A percentile compares a stretch with the other conserved stretches of the same genome.
Conservation (phyloP, 2,797 vertebrate genomes). For the Phrynocephalus forsythii region DNA sequence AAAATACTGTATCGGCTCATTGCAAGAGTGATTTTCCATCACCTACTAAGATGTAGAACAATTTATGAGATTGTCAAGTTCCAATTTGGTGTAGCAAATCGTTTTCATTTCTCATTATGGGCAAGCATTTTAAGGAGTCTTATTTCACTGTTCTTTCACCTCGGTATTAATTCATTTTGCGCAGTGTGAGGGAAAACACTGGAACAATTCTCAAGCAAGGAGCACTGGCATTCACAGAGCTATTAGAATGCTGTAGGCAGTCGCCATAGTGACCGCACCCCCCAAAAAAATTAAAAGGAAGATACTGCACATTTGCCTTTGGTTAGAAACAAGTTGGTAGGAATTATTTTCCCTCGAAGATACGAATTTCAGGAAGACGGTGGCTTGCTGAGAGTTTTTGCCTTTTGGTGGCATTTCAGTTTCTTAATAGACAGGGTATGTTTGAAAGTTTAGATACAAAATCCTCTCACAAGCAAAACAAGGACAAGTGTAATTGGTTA, state of each 20-base stretch:
- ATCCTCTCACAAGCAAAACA: constrained; percentile 2
- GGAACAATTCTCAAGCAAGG: constrained; percentile 31
- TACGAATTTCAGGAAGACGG: constrained; percentile 25
- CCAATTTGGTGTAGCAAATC: constrained; percentile 54
- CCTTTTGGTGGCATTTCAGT: background rate
- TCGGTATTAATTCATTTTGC: constrained; percentile 59
- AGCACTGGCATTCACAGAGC: constrained; percentile 18
- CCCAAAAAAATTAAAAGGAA: constrained; percentile 44
- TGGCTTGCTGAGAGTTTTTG: no score
- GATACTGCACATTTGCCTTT: constrained; percentile 32
- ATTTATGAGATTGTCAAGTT: constrained; percentile 51
- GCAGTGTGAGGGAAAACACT: constrained; percentile 15
- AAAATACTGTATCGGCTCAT: constrained; percentile 27
- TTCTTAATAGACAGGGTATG: background rate
- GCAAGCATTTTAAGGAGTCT: constrained; percentile 49
- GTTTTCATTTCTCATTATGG: constrained; percentile 58
- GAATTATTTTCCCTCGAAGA: constrained; percentile 21
- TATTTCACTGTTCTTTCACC: constrained; percentile 42
- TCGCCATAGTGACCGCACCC: constrained; percentile 28
- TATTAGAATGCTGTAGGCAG: constrained; percentile 11
- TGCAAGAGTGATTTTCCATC: constrained; percentile 29
- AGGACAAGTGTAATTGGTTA: constrained; percentile 25
- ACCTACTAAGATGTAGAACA: constrained; percentile 39
- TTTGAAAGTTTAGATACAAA: constrained; percentile 1
- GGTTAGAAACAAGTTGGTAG: constrained; percentile 6